Conservation (phyloP, 2,113 vertebrate genomes). For the Fulmarus glacialis region DNA sequence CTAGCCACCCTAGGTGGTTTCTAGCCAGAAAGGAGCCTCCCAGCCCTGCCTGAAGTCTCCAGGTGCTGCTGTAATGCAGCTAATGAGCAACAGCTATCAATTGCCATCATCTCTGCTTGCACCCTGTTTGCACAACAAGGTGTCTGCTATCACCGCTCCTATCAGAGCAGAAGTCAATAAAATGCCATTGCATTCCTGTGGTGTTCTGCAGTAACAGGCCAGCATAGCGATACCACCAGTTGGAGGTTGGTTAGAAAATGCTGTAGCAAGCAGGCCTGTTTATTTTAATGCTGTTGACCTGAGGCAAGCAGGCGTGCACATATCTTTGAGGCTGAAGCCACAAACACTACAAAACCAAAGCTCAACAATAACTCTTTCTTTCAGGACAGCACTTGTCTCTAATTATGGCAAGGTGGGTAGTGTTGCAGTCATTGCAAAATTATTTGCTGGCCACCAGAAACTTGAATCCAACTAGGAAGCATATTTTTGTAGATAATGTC, state of each 20-base stretch:
- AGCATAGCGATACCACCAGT: not conserved
- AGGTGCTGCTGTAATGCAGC: not conserved
- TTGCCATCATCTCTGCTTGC: conserved; percentile 24
- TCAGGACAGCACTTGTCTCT: conserved; percentile 55
- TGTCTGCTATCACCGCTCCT: conserved; percentile 51
- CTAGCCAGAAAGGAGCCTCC: not conserved
- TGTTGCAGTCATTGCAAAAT: conserved; percentile 1
- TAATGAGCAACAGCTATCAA: not conserved
- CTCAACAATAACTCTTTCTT: conserved; percentile 32
- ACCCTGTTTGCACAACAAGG: conserved; percentile 59
- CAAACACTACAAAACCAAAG: conserved; percentile 33
- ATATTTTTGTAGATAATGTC: conserved; percentile 17
- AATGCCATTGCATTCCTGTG: conserved; percentile 29
- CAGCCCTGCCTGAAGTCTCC: not conserved
- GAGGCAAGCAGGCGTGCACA: not conserved
- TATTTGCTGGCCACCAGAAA: conserved; percentile 48
- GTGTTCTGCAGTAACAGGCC: conserved; percentile 53
- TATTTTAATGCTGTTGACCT: conserved; percentile 37
- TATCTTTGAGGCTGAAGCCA: conserved; percentile 20
- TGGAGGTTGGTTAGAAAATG: not conserved
- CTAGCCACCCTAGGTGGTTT: not conserved
- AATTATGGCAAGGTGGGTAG: conserved; percentile 33
- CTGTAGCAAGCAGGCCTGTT: conserved; percentile 33
- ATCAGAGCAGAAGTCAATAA: not conserved
- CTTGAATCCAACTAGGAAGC: not conserved